Conservation (phyloP, 1,140 invertebrate genomes). For the Drosophila nigrodunni region DNA sequence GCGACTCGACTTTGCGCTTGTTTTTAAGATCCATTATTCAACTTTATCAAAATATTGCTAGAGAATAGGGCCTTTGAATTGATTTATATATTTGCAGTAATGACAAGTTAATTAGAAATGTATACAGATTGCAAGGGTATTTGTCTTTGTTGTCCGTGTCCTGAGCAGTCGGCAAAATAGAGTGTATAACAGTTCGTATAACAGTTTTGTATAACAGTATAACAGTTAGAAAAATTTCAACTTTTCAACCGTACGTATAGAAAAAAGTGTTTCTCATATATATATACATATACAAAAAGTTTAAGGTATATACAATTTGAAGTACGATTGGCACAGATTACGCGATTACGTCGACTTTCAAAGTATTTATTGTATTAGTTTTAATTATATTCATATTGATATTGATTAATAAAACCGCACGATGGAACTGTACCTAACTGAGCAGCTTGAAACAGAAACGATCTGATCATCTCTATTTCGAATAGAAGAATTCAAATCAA, state of each 20-base stretch:
- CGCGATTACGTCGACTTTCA: conserved; percentile 49
- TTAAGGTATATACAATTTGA: conserved; percentile 59
- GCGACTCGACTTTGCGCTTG: conserved; percentile 72
- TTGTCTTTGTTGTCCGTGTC: conserved; percentile 6
- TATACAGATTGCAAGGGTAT: conserved; percentile 66
- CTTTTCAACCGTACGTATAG: conserved; percentile 47
- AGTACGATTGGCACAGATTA: conserved; percentile 84
- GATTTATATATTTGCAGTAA: conserved; percentile 43
- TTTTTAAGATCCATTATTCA: conserved; percentile 72
- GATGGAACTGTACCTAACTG: conserved; percentile 8
- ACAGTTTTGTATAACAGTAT: conserved; percentile 22
- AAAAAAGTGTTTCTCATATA: conserved; percentile 67
- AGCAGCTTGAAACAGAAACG: conserved; percentile 6
- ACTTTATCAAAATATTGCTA: conserved; percentile 80
- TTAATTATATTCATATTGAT: conserved; percentile 23
- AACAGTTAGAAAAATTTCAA: conserved; percentile 22
- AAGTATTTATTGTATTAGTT: conserved; percentile 22
- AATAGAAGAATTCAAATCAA: background rate
- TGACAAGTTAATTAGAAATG: conserved; percentile 34
- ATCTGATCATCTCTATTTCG: background rate
- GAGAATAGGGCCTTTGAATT: conserved; percentile 72
- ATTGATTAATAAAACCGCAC: conserved; percentile 16
- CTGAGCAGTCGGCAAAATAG: background rate
- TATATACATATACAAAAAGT: conserved; percentile 63
- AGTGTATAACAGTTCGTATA: conserved; percentile 16